Conservation (phyloP, 2,113 vertebrate species). For the Coracopsis vasa region DNA sequence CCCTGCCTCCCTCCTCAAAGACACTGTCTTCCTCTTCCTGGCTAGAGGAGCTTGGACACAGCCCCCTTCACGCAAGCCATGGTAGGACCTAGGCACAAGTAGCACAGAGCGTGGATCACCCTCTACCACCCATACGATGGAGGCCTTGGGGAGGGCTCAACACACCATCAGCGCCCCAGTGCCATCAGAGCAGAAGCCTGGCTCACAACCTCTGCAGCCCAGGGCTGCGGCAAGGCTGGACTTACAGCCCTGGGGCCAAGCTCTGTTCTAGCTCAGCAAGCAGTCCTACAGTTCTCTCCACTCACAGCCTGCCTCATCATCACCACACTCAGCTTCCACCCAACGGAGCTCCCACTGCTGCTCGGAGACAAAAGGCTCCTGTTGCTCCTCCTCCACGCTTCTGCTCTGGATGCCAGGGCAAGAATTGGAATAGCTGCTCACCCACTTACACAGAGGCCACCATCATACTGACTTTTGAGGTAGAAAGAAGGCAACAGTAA, state of each 20-base stretch:
- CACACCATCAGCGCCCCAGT: fast-evolving
- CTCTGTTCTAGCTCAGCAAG: background rate
- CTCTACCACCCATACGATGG: background rate
- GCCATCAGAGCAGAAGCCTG: background rate
- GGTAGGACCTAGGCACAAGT: background rate
- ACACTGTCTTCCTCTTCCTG: background rate
- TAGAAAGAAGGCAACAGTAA: slow-evolving; percentile 68
- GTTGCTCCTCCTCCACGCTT: background rate
- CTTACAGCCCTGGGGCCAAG: fast-evolving
- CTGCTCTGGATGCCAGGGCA: background rate
- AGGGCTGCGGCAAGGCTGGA: fast-evolving
- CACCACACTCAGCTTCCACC: background rate
- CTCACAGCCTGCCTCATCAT: background rate
- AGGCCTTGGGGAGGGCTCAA: background rate
- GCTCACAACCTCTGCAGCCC: background rate
- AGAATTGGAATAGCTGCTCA: background rate
- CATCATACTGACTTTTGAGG: slow-evolving; percentile 59
- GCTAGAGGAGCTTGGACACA: background rate
- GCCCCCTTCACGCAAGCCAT: background rate
- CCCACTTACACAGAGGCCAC: background rate
- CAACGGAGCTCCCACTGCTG: background rate
- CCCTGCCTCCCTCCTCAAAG: background rate
- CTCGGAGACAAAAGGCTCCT: background rate
- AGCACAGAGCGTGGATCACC: background rate
- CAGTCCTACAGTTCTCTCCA: fast-evolving